Percentiles rank a stretch among this genome's conserved stretches.
Evolutionary conservation across 2,888 invertebrate genomes (phyloP).

Genomic region (Ashinkailepas kermadecensis): DNA sequence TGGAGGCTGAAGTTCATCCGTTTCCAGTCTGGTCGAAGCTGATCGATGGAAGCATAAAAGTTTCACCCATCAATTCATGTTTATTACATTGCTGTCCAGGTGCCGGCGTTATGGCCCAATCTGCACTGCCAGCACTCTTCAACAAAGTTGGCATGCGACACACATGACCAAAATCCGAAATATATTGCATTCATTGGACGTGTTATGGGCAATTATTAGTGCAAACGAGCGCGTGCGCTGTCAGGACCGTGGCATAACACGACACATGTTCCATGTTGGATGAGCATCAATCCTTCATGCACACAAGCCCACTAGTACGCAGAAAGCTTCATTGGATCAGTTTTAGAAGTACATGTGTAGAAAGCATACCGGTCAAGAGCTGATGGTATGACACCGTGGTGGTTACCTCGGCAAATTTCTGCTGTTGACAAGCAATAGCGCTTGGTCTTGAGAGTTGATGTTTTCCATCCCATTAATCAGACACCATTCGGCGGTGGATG

Average conservation of each 20-base stretch:
- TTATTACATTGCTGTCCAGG: neutral
- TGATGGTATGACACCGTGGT: neutral
- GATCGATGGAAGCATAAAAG: neutral
- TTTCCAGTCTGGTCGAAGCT: neutral
- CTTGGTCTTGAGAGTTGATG: no score
- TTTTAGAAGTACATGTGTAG: neutral
- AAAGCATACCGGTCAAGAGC: neutral
- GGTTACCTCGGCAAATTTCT: neutral
- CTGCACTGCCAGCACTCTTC: neutral
- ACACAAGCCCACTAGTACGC: neutral
- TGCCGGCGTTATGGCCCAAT: neutral
- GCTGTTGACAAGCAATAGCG: no score
- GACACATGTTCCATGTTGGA: neutral
- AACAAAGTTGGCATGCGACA: neutral
- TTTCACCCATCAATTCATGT: neutral
- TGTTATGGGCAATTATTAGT: neutral
- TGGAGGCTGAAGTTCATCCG: neutral
- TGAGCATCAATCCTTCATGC: neutral
- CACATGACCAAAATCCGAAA: neutral
- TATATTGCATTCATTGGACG: neutral
- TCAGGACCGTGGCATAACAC: neutral
- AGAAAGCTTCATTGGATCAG: neutral
- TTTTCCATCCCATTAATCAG: no score
- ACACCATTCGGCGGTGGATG: no score
- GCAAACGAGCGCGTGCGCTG: neutral